Base-by-base conservation (phyloP, 1,140 invertebrate species). In the Zelostemma sp. region DNA sequence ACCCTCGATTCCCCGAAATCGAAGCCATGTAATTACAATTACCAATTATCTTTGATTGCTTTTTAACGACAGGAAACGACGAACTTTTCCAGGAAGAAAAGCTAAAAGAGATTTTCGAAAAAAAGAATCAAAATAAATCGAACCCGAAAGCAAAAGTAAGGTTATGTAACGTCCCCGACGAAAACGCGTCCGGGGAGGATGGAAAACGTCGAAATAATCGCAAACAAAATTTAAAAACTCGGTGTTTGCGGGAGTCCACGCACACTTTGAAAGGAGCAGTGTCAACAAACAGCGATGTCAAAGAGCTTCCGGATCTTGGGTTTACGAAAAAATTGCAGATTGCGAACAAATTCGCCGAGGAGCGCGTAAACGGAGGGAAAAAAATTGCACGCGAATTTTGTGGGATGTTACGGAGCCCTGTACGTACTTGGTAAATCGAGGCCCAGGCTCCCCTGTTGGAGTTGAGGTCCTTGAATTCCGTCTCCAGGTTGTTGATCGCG, bases 381-480 rank as follows among this genome's bases (percentile, higher is more conserved):
- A n/a, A n/a, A 16, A 11, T 11, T 28, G 5, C 21, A 28, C n/a
- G n/a, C n/a, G n/a, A n/a, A n/a, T n/a, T 28, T 1, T 17, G 11
- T 16, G 14, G 1, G 14, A 49, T 19, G 2, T n/a, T 50, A n/a
- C 11, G 8, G 3, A 21, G 11, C 11, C 1, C 11, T 11, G 18
- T 11, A 60, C 79, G 77, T 86, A 93, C 91, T 89, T 92, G 90
- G 80, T 89, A 93, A 69, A 89, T 83, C 19, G 86, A 78, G 43
- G 86, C 74, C 91, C 91, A 93, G 56, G 87, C 88, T 76, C 86
- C 86, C 67, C 87, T 88, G 21, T 25, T 25, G 31, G 85, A 83
- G 65, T 88, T 88, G 76, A 92, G 88, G 70, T 90, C 88, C 63
- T 86, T 85, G 80, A 90, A 93, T 83, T 92, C 91, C 2, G 86